phyloP scores from a whole-genome alignment of 2,113 vertebrate species.

The Probosciger aterrimus region DNA sequence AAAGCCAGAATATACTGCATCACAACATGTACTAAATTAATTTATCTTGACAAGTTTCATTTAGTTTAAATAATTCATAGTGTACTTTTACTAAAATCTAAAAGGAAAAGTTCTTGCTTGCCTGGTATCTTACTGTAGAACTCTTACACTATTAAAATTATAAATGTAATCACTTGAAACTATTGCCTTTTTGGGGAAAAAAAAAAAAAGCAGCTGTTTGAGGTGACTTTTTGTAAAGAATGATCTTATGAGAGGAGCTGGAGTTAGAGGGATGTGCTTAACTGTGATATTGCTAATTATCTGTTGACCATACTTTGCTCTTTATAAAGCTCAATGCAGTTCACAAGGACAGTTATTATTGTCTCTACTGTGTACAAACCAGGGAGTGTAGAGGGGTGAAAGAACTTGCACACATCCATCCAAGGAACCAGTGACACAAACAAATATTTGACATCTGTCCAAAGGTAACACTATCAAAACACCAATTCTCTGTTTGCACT shows the following conservation, averaged over 20 bases:
- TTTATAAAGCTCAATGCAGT: not conserved
- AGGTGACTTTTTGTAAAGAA: not conserved
- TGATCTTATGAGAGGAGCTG: not conserved
- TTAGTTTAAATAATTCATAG: constrained; percentile 56
- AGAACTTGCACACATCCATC: not conserved
- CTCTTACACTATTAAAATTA: constrained; percentile 55
- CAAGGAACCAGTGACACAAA: not conserved
- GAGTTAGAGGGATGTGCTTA: not conserved
- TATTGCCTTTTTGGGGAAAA: not conserved
- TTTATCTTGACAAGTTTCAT: constrained; percentile 40
- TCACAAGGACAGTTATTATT: not conserved
- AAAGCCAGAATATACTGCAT: constrained; percentile 22
- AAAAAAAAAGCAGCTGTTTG: not conserved
- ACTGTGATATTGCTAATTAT: not conserved
- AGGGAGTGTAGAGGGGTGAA: not conserved
- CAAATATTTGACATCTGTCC: not conserved
- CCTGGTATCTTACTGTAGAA: constrained; percentile 7
- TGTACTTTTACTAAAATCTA: constrained; percentile 46
- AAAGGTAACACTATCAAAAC: not conserved
- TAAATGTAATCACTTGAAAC: constrained; percentile 60
- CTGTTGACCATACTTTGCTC: not conserved
- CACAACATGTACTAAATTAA: constrained; percentile 30
- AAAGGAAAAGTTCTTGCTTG: constrained; percentile 35
- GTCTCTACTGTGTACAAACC: not conserved
- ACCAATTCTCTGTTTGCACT: not conserved